Evolutionary conservation across 1,140 invertebrate genomes (phyloP).

Genomic region (Paraescarpia echinospica): DNA sequence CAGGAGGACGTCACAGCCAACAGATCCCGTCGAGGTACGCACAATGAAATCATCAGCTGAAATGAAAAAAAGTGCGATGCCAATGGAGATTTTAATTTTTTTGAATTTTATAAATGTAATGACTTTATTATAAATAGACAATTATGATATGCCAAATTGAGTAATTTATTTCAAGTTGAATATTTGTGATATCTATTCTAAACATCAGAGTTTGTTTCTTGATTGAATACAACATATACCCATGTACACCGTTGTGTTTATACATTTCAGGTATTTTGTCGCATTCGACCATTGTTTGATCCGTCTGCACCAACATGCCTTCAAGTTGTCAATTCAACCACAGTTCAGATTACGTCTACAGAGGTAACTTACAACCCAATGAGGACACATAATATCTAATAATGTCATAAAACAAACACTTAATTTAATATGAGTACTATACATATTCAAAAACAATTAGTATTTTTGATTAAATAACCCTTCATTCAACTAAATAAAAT

Average conservation of each 20-base stretch:
- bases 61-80: too few relatives aligned
- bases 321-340: slow-evolving; percentile 71
- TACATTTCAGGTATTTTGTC: slow-evolving; percentile 77
- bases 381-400: slow-evolving; percentile 22
- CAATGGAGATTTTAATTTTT: too few relatives aligned
- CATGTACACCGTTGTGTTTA: neutral
- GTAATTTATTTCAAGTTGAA: too few relatives aligned
- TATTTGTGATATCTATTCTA: too few relatives aligned
- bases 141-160: too few relatives aligned
- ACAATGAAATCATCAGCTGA: slow-evolving; percentile 11
- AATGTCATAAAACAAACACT: too few relatives aligned
- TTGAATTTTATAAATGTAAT: too few relatives aligned
- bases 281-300: slow-evolving; percentile 74
- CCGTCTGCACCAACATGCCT: slow-evolving; percentile 71
- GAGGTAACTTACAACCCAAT: slow-evolving; percentile 49
- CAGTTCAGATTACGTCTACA: slow-evolving; percentile 64
- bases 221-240: neutral
- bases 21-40: slow-evolving; percentile 42
- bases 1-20: slow-evolving; percentile 22
- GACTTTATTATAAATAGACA: too few relatives aligned
- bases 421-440: slow-evolving; percentile 11
- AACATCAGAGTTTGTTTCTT: neutral
- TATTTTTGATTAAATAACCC: neutral
- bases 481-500: neutral
- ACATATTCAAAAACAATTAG: neutral